These are phyloP conservation scores for Papilio elwesi DNA, from an alignment of 2,888 invertebrate genomes.

Conservation along the genomic window DNA sequence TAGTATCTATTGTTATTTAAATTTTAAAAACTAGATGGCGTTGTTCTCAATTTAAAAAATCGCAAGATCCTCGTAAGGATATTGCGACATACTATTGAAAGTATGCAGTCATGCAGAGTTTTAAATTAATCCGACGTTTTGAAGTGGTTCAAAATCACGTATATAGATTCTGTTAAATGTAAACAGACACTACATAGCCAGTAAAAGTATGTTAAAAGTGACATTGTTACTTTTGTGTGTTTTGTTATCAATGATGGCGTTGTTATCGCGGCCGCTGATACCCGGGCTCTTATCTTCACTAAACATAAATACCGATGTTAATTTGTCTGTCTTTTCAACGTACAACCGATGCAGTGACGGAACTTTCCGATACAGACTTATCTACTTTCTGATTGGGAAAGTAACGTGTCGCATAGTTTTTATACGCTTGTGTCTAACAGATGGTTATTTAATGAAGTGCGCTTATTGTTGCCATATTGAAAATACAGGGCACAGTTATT, in stretches of 20 bases:
- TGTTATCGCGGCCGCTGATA: constrained; percentile 18
- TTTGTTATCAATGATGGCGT: constrained; percentile 22
- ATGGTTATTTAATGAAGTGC: not conserved
- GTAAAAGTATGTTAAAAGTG: too few species aligned
- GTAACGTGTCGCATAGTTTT: not conserved
- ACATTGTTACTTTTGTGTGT: not conserved
- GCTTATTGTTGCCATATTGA: not conserved
- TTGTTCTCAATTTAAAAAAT: too few species aligned
- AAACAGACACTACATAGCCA: too few species aligned
- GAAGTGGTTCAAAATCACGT: too few species aligned
- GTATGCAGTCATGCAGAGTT: too few species aligned
- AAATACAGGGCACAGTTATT: too few species aligned
- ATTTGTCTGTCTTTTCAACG: constrained; percentile 14
- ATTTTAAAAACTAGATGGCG: too few species aligned
- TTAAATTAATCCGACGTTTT: too few species aligned
- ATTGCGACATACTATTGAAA: too few species aligned
- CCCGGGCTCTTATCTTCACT: not conserved
- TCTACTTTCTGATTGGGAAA: not conserved
- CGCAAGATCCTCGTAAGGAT: too few species aligned
- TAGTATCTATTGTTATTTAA: too few species aligned
- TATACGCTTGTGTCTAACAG: not conserved
- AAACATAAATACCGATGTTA: constrained; percentile 1
- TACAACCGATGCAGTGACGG: not conserved
- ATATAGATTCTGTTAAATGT: too few species aligned
- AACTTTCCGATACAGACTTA: not conserved